Conservation (phyloP, 2,113 vertebrate genomes). For the Anhinga anhinga region DNA sequence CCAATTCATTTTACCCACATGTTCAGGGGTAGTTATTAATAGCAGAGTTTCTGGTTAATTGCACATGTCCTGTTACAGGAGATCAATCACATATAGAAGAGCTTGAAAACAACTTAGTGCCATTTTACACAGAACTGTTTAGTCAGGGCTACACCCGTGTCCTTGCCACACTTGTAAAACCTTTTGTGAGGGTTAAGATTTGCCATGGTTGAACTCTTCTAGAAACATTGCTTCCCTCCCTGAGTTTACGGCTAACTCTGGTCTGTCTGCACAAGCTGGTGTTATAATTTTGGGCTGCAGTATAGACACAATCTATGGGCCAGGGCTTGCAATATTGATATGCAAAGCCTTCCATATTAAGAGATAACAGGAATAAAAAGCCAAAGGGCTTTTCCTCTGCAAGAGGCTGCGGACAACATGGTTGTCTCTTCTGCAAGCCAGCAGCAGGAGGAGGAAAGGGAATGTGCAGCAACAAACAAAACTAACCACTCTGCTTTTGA, state of each 20-base stretch:
- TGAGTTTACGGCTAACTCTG: neutral
- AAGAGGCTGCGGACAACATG: neutral
- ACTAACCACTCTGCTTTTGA: neutral
- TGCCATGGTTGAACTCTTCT: neutral
- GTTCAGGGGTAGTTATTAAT: constrained; percentile 67
- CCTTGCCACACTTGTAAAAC: neutral
- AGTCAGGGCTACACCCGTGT: neutral
- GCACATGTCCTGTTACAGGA: constrained; percentile 65
- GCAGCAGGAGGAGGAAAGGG: neutral
- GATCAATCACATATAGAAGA: constrained; percentile 45
- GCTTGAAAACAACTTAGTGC: constrained; percentile 34
- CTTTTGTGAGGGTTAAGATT: neutral
- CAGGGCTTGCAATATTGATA: neutral
- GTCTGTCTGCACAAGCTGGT: neutral
- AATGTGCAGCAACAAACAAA: neutral
- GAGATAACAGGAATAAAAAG: neutral
- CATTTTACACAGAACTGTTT: constrained; percentile 8
- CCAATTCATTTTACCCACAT: constrained; percentile 60
- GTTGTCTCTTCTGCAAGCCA: neutral
- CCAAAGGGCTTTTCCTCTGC: neutral
- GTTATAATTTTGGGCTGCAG: neutral
- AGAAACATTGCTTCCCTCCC: neutral
- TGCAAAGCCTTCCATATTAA: neutral
- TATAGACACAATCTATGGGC: neutral
- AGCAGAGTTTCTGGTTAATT: constrained; percentile 76